phyloP scores from a whole-genome alignment of 2,797 vertebrate genomes.

The Oceanodroma leucorhoa region DNA sequence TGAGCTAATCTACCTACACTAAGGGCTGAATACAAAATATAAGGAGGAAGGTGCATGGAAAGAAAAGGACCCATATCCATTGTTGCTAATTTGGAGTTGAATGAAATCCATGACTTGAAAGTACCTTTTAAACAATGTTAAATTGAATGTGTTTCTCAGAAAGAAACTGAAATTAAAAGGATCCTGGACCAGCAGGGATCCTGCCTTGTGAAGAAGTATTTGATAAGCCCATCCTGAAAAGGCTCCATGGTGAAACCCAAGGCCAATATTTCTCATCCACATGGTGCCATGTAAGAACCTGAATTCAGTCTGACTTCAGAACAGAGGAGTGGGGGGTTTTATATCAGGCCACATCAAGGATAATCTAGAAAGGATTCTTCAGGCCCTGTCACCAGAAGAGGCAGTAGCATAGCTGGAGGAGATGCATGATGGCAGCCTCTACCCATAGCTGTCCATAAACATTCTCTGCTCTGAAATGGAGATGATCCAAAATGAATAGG shows the following conservation, averaged over 20 bases:
- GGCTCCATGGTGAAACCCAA: background rate
- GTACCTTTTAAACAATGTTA: background rate
- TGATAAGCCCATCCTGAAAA: background rate
- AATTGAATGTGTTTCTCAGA: background rate
- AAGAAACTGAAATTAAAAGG: background rate
- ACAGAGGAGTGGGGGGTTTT: rapidly evolving
- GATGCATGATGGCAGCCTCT: rapidly evolving
- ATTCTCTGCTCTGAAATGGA: background rate
- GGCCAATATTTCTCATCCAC: background rate
- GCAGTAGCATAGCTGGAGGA: background rate
- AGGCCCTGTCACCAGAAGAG: background rate
- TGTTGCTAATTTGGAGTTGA: background rate
- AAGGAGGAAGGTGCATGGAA: background rate
- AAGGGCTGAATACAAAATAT: background rate
- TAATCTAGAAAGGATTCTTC: background rate
- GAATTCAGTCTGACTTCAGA: background rate
- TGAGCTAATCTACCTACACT: background rate
- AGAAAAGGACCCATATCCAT: background rate
- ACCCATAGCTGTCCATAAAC: background rate
- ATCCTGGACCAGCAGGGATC: background rate
- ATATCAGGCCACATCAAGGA: background rate
- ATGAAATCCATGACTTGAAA: background rate
- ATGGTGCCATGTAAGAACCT: background rate
- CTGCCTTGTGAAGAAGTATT: background rate
- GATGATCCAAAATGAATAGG: background rate